phyloP scores from a whole-genome alignment of 92 coral and sea anemone species.

The Zoanthus sociatus region DNA sequence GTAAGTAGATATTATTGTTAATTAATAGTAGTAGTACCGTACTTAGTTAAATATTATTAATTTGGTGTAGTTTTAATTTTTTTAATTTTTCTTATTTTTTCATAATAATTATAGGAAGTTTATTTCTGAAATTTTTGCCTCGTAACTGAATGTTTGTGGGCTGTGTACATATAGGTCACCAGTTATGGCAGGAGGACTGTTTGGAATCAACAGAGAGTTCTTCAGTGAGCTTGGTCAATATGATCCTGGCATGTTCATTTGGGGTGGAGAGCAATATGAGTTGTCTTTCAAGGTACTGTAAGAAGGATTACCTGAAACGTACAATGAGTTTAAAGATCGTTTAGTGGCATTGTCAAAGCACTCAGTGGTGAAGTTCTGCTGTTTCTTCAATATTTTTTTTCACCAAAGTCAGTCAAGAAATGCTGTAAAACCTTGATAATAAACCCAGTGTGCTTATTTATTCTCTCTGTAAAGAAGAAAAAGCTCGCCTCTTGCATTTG shows the following conservation, averaged over 20 bases:
- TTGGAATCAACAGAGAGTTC: constrained; percentile 91
- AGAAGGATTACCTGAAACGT: not conserved
- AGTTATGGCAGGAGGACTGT: constrained; percentile 99
- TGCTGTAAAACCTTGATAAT: not conserved
- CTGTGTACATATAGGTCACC: constrained; percentile 77
- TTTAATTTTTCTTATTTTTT: too few species aligned
- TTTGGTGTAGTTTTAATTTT: too few species aligned
- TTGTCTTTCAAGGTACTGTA: constrained; percentile 85
- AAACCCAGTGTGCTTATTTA: not conserved
- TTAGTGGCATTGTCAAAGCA: not conserved
- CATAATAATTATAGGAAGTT: not conserved
- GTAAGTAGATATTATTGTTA: constrained; percentile 49
- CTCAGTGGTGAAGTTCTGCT: not conserved
- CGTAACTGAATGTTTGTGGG: not conserved
- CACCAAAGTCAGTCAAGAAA: not conserved
- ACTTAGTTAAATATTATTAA: too few species aligned
- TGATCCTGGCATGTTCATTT: constrained; percentile 99
- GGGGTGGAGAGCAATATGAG: constrained; percentile 99
- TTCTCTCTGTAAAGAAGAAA: not conserved
- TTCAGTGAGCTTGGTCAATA: constrained; percentile 93
- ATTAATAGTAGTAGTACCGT: too few species aligned
- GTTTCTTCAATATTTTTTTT: not conserved
- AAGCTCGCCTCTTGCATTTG: not conserved
- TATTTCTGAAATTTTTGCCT: not conserved
- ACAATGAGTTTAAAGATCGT: not conserved